phyloP scores from a whole-genome alignment of 2,888 invertebrate genomes.

The Drosophila setosimentum region DNA sequence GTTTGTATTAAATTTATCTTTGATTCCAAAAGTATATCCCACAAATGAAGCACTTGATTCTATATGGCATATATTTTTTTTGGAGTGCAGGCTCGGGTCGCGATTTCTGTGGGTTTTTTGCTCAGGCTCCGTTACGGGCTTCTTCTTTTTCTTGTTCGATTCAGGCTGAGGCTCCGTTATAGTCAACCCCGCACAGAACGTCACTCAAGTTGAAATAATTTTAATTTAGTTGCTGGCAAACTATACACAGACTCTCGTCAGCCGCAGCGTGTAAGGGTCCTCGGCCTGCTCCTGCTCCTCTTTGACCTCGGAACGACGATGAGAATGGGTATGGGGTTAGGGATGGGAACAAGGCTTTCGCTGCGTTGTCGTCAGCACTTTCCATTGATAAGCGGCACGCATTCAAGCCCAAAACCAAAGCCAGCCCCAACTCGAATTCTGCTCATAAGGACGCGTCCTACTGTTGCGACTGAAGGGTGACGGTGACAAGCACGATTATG shows the following conservation, averaged over 20 bases:
- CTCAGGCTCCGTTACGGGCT: slow-evolving; percentile 8
- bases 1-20: not conserved
- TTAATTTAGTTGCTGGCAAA: slow-evolving; percentile 74
- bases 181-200: slow-evolving; percentile 55
- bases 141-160: not conserved
- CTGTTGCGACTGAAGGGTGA: slow-evolving; percentile 42
- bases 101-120: not conserved
- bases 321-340: not conserved
- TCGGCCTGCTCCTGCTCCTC: slow-evolving; percentile 8
- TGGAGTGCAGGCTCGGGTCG: not conserved
- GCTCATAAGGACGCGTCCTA: not conserved
- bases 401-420: slow-evolving; percentile 36
- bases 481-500: slow-evolving; percentile 17
- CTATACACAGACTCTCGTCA: slow-evolving; percentile 66
- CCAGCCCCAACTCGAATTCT: slow-evolving; percentile 25
- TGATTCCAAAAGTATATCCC: not conserved
- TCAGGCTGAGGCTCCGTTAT: slow-evolving; percentile 58
- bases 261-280: slow-evolving; percentile 14
- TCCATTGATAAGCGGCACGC: slow-evolving; percentile 70
- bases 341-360: slow-evolving; percentile 6
- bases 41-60: not conserved
- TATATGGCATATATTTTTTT: not conserved
- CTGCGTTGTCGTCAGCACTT: slow-evolving; percentile 65
- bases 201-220: slow-evolving; percentile 75
- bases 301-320: not conserved